Evolutionary conservation across 2,797 vertebrate species (phyloP), one percentile per base, ranked within the genome.

Genomic region (Thunnus albacares): DNA sequence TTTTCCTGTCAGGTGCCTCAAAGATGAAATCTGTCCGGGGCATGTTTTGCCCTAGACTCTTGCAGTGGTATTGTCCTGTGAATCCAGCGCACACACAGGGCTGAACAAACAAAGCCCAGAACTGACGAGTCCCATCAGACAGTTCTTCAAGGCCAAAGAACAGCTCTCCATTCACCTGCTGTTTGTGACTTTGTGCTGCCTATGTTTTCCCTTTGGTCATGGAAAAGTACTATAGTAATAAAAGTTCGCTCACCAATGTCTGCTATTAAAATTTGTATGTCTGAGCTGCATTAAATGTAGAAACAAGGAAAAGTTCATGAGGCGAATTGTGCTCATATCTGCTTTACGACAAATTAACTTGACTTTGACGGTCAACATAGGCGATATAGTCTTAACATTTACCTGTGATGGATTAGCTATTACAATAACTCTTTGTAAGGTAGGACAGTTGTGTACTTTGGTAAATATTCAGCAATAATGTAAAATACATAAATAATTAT

Each of bases 51-150:
- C 72, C 66, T 53, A 75, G 88, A 87, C 79, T 90, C 94, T 92
- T 90, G 92, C 82, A 85, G 90, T 87, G 90, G 80, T 86, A 92
- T 95, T 95, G 93, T 95, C 80, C 89, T 79, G 78, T 76, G 86
- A 90, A 78, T 83, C 80, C 82, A 81, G 89, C 63, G n/a, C 81
- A 69, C 90, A 89, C 78, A 82, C 88, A 82, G 92, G 70, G 88
- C 87, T 89, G 82, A 90, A 84, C 92, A 93, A 94, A 94, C 90
- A 93, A 90, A 88, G 88, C 66, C 71, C 89, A 83, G 75, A 87
- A 78, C 65, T 74, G 82, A 81, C 80, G 85, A 87, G 88, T 86
- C 91, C 90, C 69, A 78, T 63, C 82, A 87, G 82, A 93, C 83
- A 81, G 70, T 86, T 89, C 79, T 70, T 80, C 76, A 75, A 57